Base-by-base conservation (phyloP, 2,888 invertebrate genomes). In the Andrena praecox region DNA sequence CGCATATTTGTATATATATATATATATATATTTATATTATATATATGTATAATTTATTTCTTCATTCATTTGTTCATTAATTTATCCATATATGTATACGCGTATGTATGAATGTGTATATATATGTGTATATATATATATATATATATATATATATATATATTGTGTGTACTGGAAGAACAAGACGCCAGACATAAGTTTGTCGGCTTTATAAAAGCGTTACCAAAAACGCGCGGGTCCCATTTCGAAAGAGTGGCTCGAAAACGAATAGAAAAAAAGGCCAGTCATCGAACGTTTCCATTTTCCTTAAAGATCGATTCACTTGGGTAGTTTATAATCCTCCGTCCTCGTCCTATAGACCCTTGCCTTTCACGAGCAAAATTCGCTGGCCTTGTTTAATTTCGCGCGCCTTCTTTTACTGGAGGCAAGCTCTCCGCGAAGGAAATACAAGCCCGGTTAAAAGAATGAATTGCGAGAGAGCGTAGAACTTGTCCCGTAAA, bases 161-260 rank as follows among this genome's bases (percentile, higher is more conserved):
- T 72, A 60, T 77, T 84, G 80, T 85, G 85, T 88, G 86, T 90
- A 89, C 82, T 92, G 92, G 92, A 93, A 93, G 92, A 92, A 92
- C 92, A 91, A 91, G 91, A 91, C 89, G 90, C 92, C 91, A 78
- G 88, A 69, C 84, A 80, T 75, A 56, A 56, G 77, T 84, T 68
- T 85, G 78, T 71, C 89, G 88, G 87, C 86, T 69, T 86, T 80
- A 85, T 81, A 89, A 89, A 84, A 87, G 86, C 86, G 89, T 79
- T 84, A 84, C 82, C 86, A 84, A 83, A 91, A 90, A 92, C 90
- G 91, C 91, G 91, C 91, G 92, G 92, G 93, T 93, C 93, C 92
- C 93, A 90, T 90, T 89, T 90, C 89, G 84, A 87, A 88, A 88
- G 78, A 87, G 82, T 87, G 78, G 66, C 81, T 86, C 85, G 79